Evolutionary conservation across 2,113 vertebrate genomes (phyloP).

Genomic region (Campylorhamphus procurvoides): DNA sequence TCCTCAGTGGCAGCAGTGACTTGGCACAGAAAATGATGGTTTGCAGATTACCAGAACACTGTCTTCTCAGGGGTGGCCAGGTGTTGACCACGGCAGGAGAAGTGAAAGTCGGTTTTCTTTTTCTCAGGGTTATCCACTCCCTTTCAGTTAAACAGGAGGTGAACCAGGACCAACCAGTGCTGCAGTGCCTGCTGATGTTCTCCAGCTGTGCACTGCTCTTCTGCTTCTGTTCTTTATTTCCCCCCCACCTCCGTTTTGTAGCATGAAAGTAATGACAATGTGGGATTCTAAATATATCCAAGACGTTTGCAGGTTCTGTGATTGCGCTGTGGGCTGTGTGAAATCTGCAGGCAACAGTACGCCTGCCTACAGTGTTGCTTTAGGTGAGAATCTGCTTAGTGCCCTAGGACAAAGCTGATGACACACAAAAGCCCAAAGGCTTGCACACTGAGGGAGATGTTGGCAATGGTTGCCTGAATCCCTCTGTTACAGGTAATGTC

Average conservation of each 20-base stretch:
- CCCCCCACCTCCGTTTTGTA: neutral
- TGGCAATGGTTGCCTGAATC: neutral
- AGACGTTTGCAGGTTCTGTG: neutral
- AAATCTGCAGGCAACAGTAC: neutral
- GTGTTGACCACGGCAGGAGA: neutral
- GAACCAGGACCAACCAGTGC: neutral
- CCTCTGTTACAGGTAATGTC: neutral
- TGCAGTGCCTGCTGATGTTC: neutral
- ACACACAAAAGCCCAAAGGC: neutral
- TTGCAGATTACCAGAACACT: neutral
- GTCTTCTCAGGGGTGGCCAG: neutral
- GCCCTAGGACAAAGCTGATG: neutral
- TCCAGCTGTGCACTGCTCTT: slow-evolving; percentile 54
- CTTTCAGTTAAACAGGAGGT: neutral
- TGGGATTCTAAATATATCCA: slow-evolving; percentile 24
- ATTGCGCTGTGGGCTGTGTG: neutral
- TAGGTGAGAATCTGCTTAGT: neutral
- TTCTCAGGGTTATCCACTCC: neutral
- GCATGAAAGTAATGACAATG: slow-evolving; percentile 20
- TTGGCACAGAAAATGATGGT: neutral
- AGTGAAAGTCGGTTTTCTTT: slow-evolving; percentile 4
- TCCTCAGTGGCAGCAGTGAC: neutral
- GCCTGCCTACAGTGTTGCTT: neutral
- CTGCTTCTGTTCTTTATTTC: slow-evolving; percentile 26
- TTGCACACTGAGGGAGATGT: neutral